These are phyloP conservation scores for Sialia sialis DNA, from an alignment of 2,113 vertebrate species.

Conservation along the genomic window DNA sequence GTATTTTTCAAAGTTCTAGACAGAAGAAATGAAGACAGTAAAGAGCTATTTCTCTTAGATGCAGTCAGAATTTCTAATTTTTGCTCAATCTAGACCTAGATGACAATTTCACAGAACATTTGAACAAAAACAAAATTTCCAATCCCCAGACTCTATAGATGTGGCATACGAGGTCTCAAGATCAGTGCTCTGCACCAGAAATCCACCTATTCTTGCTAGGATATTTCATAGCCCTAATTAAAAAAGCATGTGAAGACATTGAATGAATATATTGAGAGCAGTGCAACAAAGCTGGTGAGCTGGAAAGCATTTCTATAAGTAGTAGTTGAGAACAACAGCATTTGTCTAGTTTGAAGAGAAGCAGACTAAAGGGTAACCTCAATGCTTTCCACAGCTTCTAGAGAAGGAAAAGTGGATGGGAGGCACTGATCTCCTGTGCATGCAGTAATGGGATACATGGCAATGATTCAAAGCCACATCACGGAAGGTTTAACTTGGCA, in stretches of 20 bases:
- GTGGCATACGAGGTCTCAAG: background rate
- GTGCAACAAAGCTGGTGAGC: background rate
- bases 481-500: accelerated
- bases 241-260: background rate
- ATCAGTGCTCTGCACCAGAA: background rate
- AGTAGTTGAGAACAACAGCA: background rate
- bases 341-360: background rate
- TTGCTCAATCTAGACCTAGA: background rate
- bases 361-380: background rate
- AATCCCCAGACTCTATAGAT: background rate
- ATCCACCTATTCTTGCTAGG: background rate
- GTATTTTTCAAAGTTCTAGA: background rate
- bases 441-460: accelerated
- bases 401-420: background rate
- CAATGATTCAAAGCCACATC: background rate
- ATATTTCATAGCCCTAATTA: background rate
- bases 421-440: background rate
- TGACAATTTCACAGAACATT: background rate
- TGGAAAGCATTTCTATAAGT: background rate
- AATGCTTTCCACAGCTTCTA: too few relatives aligned
- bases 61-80: background rate
- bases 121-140: background rate
- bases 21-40: background rate
- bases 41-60: background rate
- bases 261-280: background rate